phyloP scores from a whole-genome alignment of 2,888 invertebrate species.

The Eilema sororculum region DNA sequence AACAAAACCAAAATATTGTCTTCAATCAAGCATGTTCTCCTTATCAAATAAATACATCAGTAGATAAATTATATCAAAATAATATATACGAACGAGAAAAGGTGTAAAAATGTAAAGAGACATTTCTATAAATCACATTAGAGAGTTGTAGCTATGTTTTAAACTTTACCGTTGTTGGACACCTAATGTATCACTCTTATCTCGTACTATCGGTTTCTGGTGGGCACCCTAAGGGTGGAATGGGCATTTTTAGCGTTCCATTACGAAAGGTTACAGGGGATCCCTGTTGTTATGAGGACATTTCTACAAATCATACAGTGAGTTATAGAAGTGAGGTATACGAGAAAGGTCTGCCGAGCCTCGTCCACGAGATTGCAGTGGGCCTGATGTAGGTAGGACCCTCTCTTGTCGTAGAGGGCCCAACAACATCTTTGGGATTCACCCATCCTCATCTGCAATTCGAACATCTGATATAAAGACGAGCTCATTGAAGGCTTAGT shows the following conservation, averaged over 20 bases:
- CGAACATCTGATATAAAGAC: too few species aligned
- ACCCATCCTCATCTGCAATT: too few species aligned
- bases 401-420: too few species aligned
- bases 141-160: constrained; percentile 23
- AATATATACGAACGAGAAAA: constrained; percentile 32
- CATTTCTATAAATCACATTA: constrained; percentile 31
- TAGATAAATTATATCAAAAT: constrained; percentile 26
- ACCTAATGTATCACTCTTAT: constrained; percentile 14
- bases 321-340: not conserved
- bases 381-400: too few species aligned
- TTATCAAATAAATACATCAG: constrained; percentile 19
- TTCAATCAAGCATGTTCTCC: constrained; percentile 17
- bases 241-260: not conserved
- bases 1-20: too few species aligned
- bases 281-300: not conserved
- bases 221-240: not conserved
- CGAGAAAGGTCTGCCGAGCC: too few species aligned
- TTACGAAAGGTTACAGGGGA: not conserved
- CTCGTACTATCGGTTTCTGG: not conserved
- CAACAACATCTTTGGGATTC: too few species aligned
- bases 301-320: constrained; percentile 1
- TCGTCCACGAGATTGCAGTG: too few species aligned
- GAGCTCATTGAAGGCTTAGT: too few species aligned
- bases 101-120: constrained; percentile 33
- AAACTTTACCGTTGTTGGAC: constrained; percentile 6